Evolutionary conservation across 1,140 invertebrate species (phyloP).

Genomic region (Drosophila nannoptera): DNA sequence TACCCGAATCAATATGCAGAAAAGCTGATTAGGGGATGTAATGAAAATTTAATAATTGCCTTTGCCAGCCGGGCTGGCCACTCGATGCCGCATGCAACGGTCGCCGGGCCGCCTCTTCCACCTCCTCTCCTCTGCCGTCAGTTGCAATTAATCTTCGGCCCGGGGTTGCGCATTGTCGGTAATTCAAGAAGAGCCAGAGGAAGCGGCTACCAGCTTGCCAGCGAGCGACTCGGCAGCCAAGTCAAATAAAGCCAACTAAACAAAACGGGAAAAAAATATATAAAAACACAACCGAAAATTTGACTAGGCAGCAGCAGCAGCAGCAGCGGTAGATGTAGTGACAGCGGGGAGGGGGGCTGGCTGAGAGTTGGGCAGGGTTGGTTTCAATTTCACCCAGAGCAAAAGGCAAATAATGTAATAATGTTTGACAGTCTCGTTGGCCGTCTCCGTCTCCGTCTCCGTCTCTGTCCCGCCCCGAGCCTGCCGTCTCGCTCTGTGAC

Average conservation of each 20-base stretch:
- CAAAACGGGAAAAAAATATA: slow-evolving; percentile 1
- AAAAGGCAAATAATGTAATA: slow-evolving; percentile 77
- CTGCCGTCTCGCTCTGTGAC: slow-evolving; percentile 27
- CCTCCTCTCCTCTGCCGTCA: slow-evolving; percentile 11
- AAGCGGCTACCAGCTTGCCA: slow-evolving; percentile 9
- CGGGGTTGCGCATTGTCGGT: slow-evolving; percentile 30
- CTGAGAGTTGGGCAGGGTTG: slow-evolving; percentile 52
- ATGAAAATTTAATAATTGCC: slow-evolving; percentile 79
- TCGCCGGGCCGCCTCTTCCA: not conserved
- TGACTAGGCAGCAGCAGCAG: slow-evolving; percentile 17
- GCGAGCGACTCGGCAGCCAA: slow-evolving; percentile 37
- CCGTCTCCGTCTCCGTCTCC: not conserved
- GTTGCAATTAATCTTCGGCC: slow-evolving; percentile 57
- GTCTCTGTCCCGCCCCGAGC: not conserved
- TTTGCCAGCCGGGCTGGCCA: slow-evolving; percentile 58
- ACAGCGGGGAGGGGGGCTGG: slow-evolving; percentile 10
- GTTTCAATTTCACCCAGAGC: slow-evolving; percentile 73
- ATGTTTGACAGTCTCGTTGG: slow-evolving; percentile 65
- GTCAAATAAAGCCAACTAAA: slow-evolving; percentile 37
- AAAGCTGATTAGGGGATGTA: slow-evolving; percentile 79
- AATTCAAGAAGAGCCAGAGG: slow-evolving; percentile 37
- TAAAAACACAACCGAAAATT: slow-evolving; percentile 40
- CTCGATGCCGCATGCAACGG: slow-evolving; percentile 28
- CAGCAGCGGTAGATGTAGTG: not conserved
- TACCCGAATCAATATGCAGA: slow-evolving; percentile 64